Evolutionary conservation across 2,797 vertebrate genomes (phyloP), one percentile per base, ranked within the genome.

Genomic region (Mus minutoides): DNA sequence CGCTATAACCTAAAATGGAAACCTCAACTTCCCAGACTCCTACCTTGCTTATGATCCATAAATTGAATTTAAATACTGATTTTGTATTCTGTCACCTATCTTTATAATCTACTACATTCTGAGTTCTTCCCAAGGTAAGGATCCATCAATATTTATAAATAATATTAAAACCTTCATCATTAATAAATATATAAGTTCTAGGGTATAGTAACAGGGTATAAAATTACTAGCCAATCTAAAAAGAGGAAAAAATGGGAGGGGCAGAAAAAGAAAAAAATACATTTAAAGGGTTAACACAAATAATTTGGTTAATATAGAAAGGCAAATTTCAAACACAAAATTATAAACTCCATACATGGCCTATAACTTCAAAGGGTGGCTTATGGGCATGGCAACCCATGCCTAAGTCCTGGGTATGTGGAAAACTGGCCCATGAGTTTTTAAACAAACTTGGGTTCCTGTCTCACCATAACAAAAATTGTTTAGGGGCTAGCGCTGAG

Each of bases 41-140:
- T 56, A 88, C 56, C 80, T 90, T 80, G 79, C 29, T 73, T 56
- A 22, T 69, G 71, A 79, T 2, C 12, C 87, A 94, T n/a, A 95
- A 49, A 84, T 90, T 76, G 93, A 85, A 96, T 49, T 77, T 92
- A 84, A 96, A 93, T 92, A 95, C 60, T 91, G 40, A 92, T 87
- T 95, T 94, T 83, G 89, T 64, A 92, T 95, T 79, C 62, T 95
- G 46, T 80, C 85, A 88, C 13, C 71, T 94, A 52, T 69, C 94
- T 95, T 94, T 77, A 94, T 82, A 93, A 92, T 58, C 26, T 31
- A 91, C 49, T 79, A 95, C 26, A 86, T 56, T 86, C 62, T 88
- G 40, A 75, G n/a, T 91, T 95, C 76, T 93, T 90, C 84, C 56
- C 83, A 93, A 95, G 31, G n/a, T 64, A 96, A 88, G 90, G 75